Base-by-base conservation (phyloP, 2,888 invertebrate species). In the Agrochola macilenta region DNA sequence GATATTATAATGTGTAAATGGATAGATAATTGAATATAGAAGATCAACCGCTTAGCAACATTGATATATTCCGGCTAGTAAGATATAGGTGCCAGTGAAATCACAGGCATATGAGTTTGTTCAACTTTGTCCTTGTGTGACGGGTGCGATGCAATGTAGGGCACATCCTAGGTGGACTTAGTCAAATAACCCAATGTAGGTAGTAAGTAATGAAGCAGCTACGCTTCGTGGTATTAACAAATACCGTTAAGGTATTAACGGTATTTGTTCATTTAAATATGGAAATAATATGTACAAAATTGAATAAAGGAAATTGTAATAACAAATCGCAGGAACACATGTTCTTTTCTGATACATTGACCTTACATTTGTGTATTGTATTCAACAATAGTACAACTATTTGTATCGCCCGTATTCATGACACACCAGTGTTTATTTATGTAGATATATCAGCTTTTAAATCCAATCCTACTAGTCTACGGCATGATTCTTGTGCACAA, bases 401-500 rank as follows among this genome's bases (percentile, higher is more conserved):
- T 46, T 58, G 8, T 39, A 58, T 43, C 17, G 5, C 2, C 11
- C 8, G 46, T n/a, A 60, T 72, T 63, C 26, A 69, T 54, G 46
- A 12, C 14, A 39, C 9, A 57, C 23, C 7, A 63, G n/a, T 72
- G n/a, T 73, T 70, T 75, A 74, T 71, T 60, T 69, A 63, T 52
- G 58, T 66, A 75, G 58, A 72, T 72, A 64, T 58, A 54, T 52
- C 11, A 54, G 43, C 64, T 57, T 86, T 80, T 75, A 80, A 88
- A 80, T 71, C 52, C 64, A 77, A 79, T 88, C 66, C 74, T 76
- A 43, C 70, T 69, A 77, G 86, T 77, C 64, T 76, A 70, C 76
- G 43, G 68, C 83, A 78, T 70, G 78, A 81, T 78, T 77, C 76
- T 76, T 76, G 81, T 57, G 60, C 86, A 84, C 86, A 87, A 86